Base-by-base conservation (phyloP, 2,797 vertebrate genomes). In the Cetoscarus ocellatus region DNA sequence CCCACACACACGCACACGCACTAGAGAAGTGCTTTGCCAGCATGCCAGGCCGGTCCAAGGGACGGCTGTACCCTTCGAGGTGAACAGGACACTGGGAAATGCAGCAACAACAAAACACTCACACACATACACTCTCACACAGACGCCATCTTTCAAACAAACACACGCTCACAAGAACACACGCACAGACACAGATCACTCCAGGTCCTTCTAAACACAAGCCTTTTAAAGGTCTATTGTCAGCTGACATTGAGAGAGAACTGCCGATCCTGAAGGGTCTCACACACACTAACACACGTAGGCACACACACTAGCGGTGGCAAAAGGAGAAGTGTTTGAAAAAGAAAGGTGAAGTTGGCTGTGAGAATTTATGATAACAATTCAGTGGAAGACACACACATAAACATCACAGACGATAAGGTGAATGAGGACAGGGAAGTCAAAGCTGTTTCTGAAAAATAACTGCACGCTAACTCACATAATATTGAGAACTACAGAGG, bases 61-160 rank as follows among this genome's bases (percentile, higher is more conserved):
- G 91, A 92, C 77, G 88, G 89, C 88, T 87, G 85, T 91, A 91
- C 90, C 89, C 90, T 93, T 94, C 86, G 88, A 93, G 91, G 91
- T 93, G 92, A 93, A 88, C 92, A 89, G 92, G 92, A 92, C 92
- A 91, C 90, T 86, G 83, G 91, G 91, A 92, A 92, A 92, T 92
- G 91, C 91, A 89, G 91, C 90, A 91, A 88, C 90, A 92, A 91
- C 91, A 92, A 92, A 92, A 91, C 85, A 89, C 81, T 57, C 77
- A 53, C 82, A 73, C 73, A 19, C 47, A 49, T 11, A 90, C 83
- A 87, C 83, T 52, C 77, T 51, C 83, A 73, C 72, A 67, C 71
- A 54, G 12, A n/a, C 52, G 8, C 42, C 42, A 43, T 43, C 42
- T 43, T 43, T 43, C 12, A 12, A 11, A 44, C 34, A 51, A 40